Base-by-base conservation (phyloP, 1,140 invertebrate species). In the Ceratitis capitata region DNA sequence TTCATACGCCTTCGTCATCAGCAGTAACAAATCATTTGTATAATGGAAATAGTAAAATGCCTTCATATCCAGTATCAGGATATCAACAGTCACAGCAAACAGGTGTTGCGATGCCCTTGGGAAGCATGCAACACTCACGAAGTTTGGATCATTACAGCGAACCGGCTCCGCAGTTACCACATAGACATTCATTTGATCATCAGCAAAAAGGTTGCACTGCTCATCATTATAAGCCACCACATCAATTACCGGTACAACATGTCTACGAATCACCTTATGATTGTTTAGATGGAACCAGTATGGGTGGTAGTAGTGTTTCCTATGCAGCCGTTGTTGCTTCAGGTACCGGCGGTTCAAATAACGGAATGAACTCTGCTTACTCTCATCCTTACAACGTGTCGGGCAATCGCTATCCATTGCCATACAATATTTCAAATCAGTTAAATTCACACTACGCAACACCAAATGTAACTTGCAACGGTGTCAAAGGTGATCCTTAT, bases 121-220 rank as follows among this genome's bases (percentile, higher is more conserved):
- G 58, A 19, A 26, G 39, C 10, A 91, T 91, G 88, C 89, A 90
- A 23, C 91, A 92, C 61, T 92, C 91, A 14, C 90, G 90, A 86
- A 91, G 90, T 84, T 84, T 92, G 83, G 91, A 92, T n/a, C 91
- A 92, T 45, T 92, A 92, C 86, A 89, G 88, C 85, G 91, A 91
- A 51, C 89, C 90, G 35, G 87, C 87, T 49, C 85, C 87, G 1
- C 42, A 84, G n/a, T 85, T 90, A 82, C 88, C 90, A 47, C 91
- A 92, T 74, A 90, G 91, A 1, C 90, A 92, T 84, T 92, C 91
- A 6, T 91, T 92, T 19, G 91, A 92, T 86, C 91, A 92, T 87
- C 89, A 90, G 61, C 88, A 88, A 47, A 88, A 90, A 74, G 87
- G 88, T 16, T 89, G 87, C 49, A 85, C 86, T 53, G 85, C 64